Evolutionary conservation across 2,888 invertebrate species (phyloP).

Genomic region (Chymomyza fuscimana): DNA sequence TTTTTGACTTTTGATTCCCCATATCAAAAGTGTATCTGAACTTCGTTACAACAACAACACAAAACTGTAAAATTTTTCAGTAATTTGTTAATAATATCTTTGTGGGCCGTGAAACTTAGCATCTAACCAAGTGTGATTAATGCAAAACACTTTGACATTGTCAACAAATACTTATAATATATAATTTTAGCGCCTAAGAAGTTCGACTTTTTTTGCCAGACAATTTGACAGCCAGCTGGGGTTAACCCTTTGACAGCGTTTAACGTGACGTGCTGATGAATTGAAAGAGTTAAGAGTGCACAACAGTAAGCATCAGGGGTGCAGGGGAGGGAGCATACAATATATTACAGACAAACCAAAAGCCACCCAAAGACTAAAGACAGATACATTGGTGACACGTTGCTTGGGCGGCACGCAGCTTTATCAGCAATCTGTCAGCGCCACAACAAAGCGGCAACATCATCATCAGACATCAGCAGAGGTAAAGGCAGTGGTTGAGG

Average conservation of each 20-base stretch:
- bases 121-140: neutral
- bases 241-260: conserved; percentile 32
- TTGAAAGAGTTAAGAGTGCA: neutral
- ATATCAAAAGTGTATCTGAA: conserved; percentile 16
- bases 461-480: conserved; percentile 36
- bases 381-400: conserved; percentile 5
- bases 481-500: conserved; percentile 28
- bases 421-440: conserved; percentile 71
- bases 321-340: conserved; percentile 15
- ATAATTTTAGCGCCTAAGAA: neutral
- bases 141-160: conserved; percentile 25
- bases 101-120: neutral
- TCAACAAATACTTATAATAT: conserved; percentile 40
- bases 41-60: conserved; percentile 15
- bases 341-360: conserved; percentile 21
- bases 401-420: conserved; percentile 25
- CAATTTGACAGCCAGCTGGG: conserved; percentile 1
- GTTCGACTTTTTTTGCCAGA: conserved; percentile 32
- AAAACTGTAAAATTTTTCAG: conserved; percentile 18
- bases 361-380: conserved; percentile 8
- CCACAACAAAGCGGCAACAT: conserved; percentile 48
- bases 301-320: neutral
- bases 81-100: neutral
- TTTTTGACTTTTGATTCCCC: too few species aligned
- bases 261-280: conserved; percentile 37